Base-by-base conservation (phyloP, 1,140 invertebrate species). In the Zaprionus capensis region DNA sequence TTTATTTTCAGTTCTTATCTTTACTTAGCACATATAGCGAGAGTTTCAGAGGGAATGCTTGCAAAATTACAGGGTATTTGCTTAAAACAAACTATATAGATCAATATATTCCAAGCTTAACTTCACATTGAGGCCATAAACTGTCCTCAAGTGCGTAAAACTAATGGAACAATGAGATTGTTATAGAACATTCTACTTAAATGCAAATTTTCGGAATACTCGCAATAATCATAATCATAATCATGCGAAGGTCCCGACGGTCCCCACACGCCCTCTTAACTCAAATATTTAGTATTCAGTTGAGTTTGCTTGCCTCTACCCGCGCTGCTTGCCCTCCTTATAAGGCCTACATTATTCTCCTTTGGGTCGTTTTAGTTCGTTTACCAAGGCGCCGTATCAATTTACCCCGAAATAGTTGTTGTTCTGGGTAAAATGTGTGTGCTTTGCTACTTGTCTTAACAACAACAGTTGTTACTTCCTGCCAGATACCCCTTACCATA, bases 401-500 rank as follows among this genome's bases (percentile, higher is more conserved):
- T 90, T 88, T 88, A 81, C 78, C 71, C 71, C 77, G 73, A 81
- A 84, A 86, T 81, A 66, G 67, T 71, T 73, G 57, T 5, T 61
- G 53, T 67, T 51, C 20, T 73, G 55, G 11, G 46, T 55, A 46
- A 46, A 46, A 15, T 66, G 59, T 72, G 62, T 76, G 36, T 72
- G 69, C 53, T 75, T 71, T 56, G 41, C 59, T 51, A 62, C 63
- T 53, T 72, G 69, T 67, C 65, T 12, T 67, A 72, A 72, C 74
- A 66, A 72, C 69, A 66, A 76, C 74, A 61, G 31, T 76, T 71
- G 55, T 66, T 76, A 72, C 68, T 71, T 71, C 38, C 31, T 34
- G n/a, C 15, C 58, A 41, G 6, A 34, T 20, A 62, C 58, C 46
- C 53, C 64, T 57, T 57, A 12, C 55, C 55, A 34, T 73, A 22